These are phyloP conservation scores for Sussaba pulchella DNA, from an alignment of 2,888 invertebrate species.

Conservation along the genomic window DNA sequence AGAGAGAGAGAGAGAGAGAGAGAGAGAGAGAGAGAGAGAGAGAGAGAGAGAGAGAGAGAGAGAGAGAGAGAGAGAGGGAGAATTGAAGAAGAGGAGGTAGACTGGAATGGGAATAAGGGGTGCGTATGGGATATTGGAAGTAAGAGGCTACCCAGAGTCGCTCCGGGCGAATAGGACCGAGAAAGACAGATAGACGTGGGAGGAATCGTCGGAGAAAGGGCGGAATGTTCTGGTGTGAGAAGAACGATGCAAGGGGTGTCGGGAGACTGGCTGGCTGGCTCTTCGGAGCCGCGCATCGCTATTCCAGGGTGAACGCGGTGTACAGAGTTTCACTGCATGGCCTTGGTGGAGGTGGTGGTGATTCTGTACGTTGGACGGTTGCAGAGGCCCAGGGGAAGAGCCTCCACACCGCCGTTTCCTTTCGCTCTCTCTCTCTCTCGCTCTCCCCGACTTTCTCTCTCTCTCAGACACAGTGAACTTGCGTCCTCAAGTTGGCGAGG, in stretches of 20 bases:
- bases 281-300: constrained; percentile 60
- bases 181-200: constrained; percentile 37
- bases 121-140: constrained; percentile 61
- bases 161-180: constrained; percentile 53
- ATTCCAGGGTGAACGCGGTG: constrained; percentile 50
- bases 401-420: constrained; percentile 47
- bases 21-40: too few relatives aligned
- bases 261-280: constrained; percentile 51
- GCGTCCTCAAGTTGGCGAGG: constrained; percentile 79
- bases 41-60: constrained; percentile 17
- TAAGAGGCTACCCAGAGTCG: constrained; percentile 55
- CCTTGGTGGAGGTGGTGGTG: constrained; percentile 52
- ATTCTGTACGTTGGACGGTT: constrained; percentile 49
- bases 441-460: too few relatives aligned
- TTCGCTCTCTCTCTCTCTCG: constrained; percentile 34
- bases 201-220: constrained; percentile 38
- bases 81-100: constrained; percentile 27
- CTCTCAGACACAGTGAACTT: constrained; percentile 43
- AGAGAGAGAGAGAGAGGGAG: constrained; percentile 7
- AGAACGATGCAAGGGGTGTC: constrained; percentile 43
- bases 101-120: constrained; percentile 41
- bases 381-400: constrained; percentile 55
- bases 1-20: too few relatives aligned
- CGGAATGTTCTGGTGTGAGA: constrained; percentile 57
- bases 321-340: constrained; percentile 54